Evolutionary conservation across 2,797 vertebrate genomes (phyloP), one percentile per base, ranked within the genome.

Genomic region (Saxicola maurus): DNA sequence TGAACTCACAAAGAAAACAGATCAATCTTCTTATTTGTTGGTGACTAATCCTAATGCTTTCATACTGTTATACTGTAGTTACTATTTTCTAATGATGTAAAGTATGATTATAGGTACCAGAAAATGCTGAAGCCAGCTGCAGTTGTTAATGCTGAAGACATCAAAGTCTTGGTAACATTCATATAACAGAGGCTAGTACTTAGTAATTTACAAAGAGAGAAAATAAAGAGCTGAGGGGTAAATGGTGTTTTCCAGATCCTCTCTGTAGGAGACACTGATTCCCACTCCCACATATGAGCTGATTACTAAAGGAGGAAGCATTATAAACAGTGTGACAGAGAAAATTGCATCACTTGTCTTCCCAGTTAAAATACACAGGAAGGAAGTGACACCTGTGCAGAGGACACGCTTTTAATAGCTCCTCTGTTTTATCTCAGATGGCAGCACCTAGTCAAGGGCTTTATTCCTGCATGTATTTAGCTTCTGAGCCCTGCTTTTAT

Each of bases 321-420:
- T 61, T 87, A 35, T 82, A 77, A 86, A 69, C 23, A 75, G 12
- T 27, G 43, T 68, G 77, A 82, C 46, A 62, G 46, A 0, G 4
- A 82, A 67, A 86, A 76, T 81, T 73, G 30, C 20, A 81, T 35
- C 30, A 52, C 57, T 93, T 86, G 20, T 53, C 81, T 91, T 90
- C 46, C 33, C 17, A n/a, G 49, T 73, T 77, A 61, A 87, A 79
- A 55, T 48, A 57, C 20, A 33, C 30, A 30, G 81, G 76, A 88
- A 73, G 57, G 25, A 86, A 69, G 25, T 42, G 49, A 71, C 75
- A 76, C 83, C 68, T 74, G 35, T 91, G 61, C 30, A 37, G 57
- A 74, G 53, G n/a, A 82, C 55, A 76, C 0, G 17, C 49, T 74
- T 89, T 35, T 75, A 67, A 87, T 86, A 87, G 33, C 52, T 13